Evolutionary conservation across 2,888 invertebrate genomes (phyloP), one percentile per base, ranked within the genome.

Genomic region (Melikaiella ostensackeni): DNA sequence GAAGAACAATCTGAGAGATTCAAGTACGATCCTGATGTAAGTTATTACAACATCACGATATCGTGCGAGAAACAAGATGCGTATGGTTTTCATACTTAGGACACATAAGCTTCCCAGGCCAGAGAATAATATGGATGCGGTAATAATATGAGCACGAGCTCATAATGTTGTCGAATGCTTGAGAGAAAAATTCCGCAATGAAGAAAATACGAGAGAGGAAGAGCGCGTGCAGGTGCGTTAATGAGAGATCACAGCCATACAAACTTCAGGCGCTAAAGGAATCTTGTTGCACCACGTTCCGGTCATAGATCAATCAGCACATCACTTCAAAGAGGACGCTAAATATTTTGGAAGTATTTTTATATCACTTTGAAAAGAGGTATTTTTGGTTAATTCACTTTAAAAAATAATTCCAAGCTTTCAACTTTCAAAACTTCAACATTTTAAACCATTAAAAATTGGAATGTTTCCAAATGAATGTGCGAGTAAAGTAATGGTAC

Each of bases 101-200:
- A 62, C 35, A 62, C 35, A 79, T 79, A 75, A 78, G 66, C 79
- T 82, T 80, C 78, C 82, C 75, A 81, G 75, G 62, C 78, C 75
- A 77, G 75, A 78, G 75, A 76, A 78, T 78, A 61, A 61, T 61
- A 24, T 79, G 78, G 77, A 78, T 80, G 78, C 75, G 76, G 75
- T 78, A 81, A 82, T 79, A 80, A 78, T 57, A 75, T 80, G 82
- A 80, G 81, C 79, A 80, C 80, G 81, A 80, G 77, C 62, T 78
- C 74, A 63, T 59, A 38, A 38, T 55, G 76, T 75, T n/a, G 75
- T 19, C 35, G 73, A 70, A 75, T 70, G 75, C 59, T 61, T 74
- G 46, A 75, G 70, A 55, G 63, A 50, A 76, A 78, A 63, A 75
- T 64, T 59, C 63, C 61, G 75, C 42, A 38, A 33, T 63, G 46